Percentiles rank a stretch among this genome's conserved stretches.
phyloP scores from a whole-genome alignment of 2,797 vertebrate genomes.

The Sitta carolinensis region DNA sequence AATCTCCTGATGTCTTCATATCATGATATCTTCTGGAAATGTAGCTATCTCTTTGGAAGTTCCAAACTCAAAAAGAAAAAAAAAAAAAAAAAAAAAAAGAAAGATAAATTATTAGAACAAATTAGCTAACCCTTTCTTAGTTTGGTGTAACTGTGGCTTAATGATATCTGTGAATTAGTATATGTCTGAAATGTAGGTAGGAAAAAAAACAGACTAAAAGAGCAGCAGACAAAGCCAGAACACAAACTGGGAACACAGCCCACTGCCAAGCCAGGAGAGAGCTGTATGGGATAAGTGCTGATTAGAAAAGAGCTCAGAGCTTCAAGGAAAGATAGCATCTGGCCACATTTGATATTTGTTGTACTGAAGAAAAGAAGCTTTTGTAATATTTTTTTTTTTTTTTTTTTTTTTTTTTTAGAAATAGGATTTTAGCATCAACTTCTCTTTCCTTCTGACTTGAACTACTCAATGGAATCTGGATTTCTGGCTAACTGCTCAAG shows the following conservation, averaged over 20 bases:
- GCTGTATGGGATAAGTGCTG: neutral
- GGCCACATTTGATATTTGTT: neutral
- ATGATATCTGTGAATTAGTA: neutral
- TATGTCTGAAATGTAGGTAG: neutral
- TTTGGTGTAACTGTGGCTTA: neutral
- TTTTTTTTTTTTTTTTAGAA: neutral
- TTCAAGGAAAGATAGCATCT: conserved; percentile 44
- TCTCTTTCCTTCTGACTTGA: conserved; percentile 25
- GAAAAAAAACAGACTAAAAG: neutral
- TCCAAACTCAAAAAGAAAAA: neutral
- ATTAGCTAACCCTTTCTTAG: neutral
- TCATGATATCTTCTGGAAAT: neutral
- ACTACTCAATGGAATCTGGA: neutral
- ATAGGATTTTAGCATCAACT: conserved; percentile 16
- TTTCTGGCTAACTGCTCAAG: conserved; percentile 2
- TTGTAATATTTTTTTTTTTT: neutral
- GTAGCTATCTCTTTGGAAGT: neutral
- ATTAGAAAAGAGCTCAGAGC: conserved; percentile 14
- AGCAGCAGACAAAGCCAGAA: neutral
- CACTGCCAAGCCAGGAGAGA: neutral
- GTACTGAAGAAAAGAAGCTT: conserved; percentile 8
- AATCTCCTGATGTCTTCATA: neutral
- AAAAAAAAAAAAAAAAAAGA: neutral
- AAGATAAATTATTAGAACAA: neutral
- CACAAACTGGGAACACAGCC: conserved; percentile 8